These are phyloP conservation scores for Ispidina lecontei DNA, from an alignment of 2,797 vertebrate genomes.

Conservation along the genomic window DNA sequence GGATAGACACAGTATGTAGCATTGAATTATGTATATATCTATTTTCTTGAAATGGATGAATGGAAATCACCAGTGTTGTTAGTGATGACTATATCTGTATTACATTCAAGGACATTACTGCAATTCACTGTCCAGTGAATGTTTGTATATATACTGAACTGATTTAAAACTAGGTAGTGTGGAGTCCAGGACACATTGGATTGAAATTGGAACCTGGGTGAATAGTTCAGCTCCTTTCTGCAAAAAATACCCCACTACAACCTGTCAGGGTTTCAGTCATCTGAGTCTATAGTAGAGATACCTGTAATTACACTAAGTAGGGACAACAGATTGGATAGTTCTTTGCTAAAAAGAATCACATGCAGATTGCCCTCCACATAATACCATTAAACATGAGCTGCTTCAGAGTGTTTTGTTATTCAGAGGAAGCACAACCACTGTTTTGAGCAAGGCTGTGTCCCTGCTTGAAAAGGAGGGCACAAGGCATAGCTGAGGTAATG, in stretches of 20 bases:
- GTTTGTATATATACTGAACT: background rate
- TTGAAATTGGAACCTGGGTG: background rate
- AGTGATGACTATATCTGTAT: rapidly evolving
- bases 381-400: background rate
- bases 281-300: background rate
- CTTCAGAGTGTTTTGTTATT: background rate
- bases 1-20: background rate
- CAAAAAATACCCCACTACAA: background rate
- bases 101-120: background rate
- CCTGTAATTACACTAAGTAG: background rate
- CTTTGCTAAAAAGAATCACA: background rate
- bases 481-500: background rate
- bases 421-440: background rate
- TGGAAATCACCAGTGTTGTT: background rate
- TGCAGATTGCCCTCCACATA: background rate
- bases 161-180: background rate
- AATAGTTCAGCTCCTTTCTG: background rate
- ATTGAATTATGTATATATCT: background rate
- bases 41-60: background rate
- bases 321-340: background rate
- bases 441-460: background rate
- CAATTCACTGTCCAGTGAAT: background rate
- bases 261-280: background rate
- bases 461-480: background rate
- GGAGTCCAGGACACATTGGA: background rate